Conservation (phyloP, 2,113 vertebrate genomes). For the Upupa epops region DNA sequence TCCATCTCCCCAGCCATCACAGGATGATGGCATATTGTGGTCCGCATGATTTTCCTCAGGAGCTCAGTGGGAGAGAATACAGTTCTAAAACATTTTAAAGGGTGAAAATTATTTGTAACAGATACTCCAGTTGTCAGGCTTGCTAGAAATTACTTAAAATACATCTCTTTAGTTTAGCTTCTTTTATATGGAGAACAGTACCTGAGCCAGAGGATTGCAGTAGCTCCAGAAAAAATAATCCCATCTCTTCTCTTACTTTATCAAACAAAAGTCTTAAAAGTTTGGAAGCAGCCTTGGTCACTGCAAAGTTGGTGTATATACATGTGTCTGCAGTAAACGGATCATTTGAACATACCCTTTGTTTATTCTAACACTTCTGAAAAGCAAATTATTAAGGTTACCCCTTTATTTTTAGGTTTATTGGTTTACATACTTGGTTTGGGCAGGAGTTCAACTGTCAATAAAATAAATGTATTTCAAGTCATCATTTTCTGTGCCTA, state of each 20-base stretch:
- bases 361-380: background rate
- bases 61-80: background rate
- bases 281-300: background rate
- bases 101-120: background rate
- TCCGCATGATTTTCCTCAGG: background rate
- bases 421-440: background rate
- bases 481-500: background rate
- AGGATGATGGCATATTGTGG: background rate
- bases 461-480: background rate
- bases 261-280: background rate
- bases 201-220: fast-evolving
- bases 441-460: background rate
- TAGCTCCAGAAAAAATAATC: background rate
- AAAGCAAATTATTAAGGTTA: background rate
- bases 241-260: background rate
- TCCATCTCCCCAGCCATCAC: background rate
- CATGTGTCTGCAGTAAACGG: background rate
- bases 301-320: background rate
- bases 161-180: background rate
- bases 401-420: background rate
- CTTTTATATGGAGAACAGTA: background rate
- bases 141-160: background rate
- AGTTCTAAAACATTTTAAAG: background rate
- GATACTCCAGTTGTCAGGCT: background rate
- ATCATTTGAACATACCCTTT: background rate